phyloP scores from a whole-genome alignment of 2,113 vertebrate genomes.

The Cebus imitator region DNA sequence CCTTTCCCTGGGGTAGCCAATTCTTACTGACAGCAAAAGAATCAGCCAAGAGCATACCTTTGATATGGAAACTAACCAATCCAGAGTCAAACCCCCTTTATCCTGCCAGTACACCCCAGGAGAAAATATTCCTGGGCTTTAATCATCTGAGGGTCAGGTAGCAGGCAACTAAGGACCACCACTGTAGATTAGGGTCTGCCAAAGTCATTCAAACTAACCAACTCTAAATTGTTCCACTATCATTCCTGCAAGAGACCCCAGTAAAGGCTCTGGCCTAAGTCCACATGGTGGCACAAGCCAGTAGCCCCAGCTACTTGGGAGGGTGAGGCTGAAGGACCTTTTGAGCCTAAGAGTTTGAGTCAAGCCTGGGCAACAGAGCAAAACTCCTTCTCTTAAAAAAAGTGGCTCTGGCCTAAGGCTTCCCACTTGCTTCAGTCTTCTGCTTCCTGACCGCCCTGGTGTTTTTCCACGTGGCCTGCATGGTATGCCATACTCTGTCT shows the following conservation, averaged over 20 bases:
- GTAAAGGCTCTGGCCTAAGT: neutral
- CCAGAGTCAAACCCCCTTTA: no score
- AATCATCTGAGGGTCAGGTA: neutral
- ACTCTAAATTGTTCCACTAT: neutral
- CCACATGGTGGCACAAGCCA: no score
- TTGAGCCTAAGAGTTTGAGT: no score
- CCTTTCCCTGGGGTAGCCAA: neutral
- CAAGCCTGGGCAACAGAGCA: no score
- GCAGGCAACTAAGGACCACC: neutral
- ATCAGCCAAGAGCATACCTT: neutral
- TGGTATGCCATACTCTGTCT: neutral
- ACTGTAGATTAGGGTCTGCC: neutral
- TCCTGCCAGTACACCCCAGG: neutral
- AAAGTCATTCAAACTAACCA: neutral
- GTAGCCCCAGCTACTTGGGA: no score
- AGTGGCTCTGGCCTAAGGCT: neutral
- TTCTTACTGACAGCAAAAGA: neutral
- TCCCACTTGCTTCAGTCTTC: neutral
- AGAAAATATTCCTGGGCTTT: neutral
- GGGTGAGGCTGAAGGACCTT: no score
- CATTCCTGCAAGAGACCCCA: neutral
- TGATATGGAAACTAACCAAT: neutral
- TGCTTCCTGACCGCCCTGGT: neutral
- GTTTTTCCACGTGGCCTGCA: neutral
- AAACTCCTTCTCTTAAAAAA: no score